A percentile compares a stretch with the other conserved stretches of the same genome.
Evolutionary conservation across 2,888 invertebrate genomes (phyloP).

Genomic region (Calameuta pallipes): DNA sequence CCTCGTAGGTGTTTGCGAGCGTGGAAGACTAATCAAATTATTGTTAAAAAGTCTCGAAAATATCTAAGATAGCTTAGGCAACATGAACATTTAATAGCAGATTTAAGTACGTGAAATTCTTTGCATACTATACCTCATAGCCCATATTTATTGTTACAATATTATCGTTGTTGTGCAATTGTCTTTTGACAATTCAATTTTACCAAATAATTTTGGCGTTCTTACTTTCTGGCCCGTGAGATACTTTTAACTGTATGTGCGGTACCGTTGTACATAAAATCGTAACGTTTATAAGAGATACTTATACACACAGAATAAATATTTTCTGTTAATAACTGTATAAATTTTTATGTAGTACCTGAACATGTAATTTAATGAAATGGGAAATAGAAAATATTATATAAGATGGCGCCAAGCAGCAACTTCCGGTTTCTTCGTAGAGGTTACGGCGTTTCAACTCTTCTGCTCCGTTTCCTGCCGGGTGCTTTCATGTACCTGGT

Average conservation of each 20-base stretch:
- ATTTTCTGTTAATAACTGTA: background rate
- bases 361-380: too few relatives aligned
- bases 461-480: background rate
- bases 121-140: background rate
- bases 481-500: background rate
- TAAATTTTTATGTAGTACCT: background rate
- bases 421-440: too few relatives aligned
- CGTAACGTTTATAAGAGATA: background rate
- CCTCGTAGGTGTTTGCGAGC: background rate
- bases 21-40: background rate
- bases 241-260: background rate
- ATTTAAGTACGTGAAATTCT: background rate
- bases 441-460: background rate
- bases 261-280: background rate
- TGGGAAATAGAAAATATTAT: too few relatives aligned
- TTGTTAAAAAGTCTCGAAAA: background rate
- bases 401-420: too few relatives aligned
- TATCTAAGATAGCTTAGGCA: background rate
- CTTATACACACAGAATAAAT: background rate
- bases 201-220: background rate
- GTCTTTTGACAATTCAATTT: background rate
- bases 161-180: background rate
- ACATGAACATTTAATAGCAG: background rate
- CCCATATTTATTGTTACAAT: background rate
- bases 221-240: conserved; percentile 1